Percentiles rank a stretch among this genome's conserved stretches.
phyloP scores from a whole-genome alignment of 2,113 vertebrate species.

The Agelaius tricolor region DNA sequence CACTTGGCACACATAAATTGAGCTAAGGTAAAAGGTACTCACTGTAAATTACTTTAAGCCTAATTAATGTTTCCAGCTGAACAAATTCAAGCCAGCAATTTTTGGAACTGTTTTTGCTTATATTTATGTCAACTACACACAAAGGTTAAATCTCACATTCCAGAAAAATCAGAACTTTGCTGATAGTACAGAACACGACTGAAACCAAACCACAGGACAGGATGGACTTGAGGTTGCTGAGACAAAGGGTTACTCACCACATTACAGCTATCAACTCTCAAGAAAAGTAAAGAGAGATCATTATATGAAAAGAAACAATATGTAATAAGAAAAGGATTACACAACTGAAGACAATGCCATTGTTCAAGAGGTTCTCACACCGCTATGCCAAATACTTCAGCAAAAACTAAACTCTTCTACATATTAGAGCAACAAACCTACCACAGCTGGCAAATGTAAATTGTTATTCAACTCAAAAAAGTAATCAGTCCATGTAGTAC shows the following conservation, averaged over 20 bases:
- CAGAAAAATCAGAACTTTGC: not conserved
- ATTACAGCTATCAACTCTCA: not conserved
- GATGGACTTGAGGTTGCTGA: not conserved
- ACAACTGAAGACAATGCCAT: not conserved
- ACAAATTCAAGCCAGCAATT: not conserved
- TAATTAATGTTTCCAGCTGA: not conserved
- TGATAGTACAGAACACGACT: not conserved
- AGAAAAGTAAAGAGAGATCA: not conserved
- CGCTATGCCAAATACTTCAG: not conserved
- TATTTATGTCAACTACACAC: not conserved
- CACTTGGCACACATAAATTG: not conserved
- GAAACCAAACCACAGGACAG: not conserved
- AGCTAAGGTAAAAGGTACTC: not conserved
- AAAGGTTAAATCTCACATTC: not conserved
- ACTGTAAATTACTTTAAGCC: not conserved
- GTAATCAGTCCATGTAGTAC: not conserved
- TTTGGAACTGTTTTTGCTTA: not conserved
- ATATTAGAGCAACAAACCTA: not conserved
- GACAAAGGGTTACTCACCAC: not conserved
- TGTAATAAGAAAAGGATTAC: not conserved
- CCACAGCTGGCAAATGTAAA: not conserved
- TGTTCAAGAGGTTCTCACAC: not conserved
- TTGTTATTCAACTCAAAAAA: not conserved
- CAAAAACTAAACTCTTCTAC: not conserved
- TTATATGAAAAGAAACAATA: not conserved